These are phyloP conservation scores for Chrysolophus pictus DNA, from an alignment of 2,797 vertebrate species.

Conservation along the genomic window DNA sequence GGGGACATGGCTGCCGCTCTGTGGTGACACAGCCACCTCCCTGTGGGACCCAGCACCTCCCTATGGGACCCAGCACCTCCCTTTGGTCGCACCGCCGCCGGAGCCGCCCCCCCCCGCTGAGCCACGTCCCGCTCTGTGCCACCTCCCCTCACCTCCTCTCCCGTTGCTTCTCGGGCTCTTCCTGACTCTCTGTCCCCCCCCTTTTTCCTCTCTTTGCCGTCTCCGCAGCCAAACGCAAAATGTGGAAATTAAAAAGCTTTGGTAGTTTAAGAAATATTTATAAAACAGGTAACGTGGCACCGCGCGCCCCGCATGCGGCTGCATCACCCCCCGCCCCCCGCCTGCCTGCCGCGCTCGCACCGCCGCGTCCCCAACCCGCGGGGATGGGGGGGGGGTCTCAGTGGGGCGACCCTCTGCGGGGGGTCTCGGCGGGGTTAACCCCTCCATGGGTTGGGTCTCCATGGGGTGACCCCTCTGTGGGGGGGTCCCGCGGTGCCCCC, in stretches of 20 bases:
- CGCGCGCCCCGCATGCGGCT: no score
- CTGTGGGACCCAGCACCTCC: no score
- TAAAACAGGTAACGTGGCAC: constrained; percentile 94
- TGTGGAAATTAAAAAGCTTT: constrained; percentile 99
- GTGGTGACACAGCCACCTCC: no score
- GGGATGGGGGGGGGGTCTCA: no score
- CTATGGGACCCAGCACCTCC: neutral
- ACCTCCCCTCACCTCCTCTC: neutral
- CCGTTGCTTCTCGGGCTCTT: constrained; percentile 14
- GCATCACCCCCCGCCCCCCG: neutral
- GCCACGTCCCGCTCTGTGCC: neutral
- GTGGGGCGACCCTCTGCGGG: no score
- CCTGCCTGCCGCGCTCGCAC: neutral
- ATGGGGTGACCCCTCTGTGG: no score
- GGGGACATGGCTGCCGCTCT: no score
- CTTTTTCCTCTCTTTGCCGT: constrained; percentile 72
- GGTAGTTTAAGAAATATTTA: constrained; percentile 99
- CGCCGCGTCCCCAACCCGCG: neutral
- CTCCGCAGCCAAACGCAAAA: constrained; percentile 98
- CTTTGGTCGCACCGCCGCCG: neutral
- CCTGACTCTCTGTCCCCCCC: constrained; percentile 67
- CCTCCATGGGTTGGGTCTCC: no score
- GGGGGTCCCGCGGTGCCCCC: neutral
- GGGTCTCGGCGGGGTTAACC: no score
- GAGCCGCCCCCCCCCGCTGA: neutral